These are phyloP conservation scores for Glyptemys insculpta DNA, from an alignment of 2,797 vertebrate genomes.

Conservation along the genomic window DNA sequence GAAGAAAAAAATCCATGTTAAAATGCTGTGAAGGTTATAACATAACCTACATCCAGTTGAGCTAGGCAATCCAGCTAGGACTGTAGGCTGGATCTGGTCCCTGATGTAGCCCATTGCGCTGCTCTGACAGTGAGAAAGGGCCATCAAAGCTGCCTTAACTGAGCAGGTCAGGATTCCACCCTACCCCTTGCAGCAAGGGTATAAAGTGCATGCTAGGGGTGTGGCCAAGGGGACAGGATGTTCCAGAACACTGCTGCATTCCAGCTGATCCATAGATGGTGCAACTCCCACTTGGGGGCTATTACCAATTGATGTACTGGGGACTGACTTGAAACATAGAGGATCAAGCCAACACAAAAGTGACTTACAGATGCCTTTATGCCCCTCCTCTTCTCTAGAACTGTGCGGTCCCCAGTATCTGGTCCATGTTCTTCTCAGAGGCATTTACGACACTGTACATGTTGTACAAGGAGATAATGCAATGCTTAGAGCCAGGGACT, in stretches of 20 bases:
- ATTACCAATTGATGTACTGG: neutral
- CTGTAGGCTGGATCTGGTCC: neutral
- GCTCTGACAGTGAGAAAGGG: neutral
- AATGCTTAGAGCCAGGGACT: neutral
- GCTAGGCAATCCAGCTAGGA: neutral
- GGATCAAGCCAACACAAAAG: neutral
- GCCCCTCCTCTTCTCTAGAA: neutral
- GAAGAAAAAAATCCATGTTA: neutral
- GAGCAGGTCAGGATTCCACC: neutral
- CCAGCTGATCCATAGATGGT: neutral
- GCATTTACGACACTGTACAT: neutral
- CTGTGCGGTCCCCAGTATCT: neutral
- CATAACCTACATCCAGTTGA: neutral
- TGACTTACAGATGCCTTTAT: neutral
- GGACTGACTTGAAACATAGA: neutral
- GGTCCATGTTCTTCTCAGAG: neutral
- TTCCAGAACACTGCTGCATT: neutral
- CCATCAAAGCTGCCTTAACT: neutral
- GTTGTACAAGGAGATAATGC: neutral
- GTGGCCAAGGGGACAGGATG: neutral
- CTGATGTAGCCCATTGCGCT: neutral
- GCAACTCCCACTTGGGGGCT: neutral
- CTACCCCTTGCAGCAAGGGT: neutral
- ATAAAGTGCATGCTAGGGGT: neutral
- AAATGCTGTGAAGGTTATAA: fast-evolving